Evolutionary conservation across 2,113 vertebrate species (phyloP).

Genomic region (Nothoprocta perdicaria): DNA sequence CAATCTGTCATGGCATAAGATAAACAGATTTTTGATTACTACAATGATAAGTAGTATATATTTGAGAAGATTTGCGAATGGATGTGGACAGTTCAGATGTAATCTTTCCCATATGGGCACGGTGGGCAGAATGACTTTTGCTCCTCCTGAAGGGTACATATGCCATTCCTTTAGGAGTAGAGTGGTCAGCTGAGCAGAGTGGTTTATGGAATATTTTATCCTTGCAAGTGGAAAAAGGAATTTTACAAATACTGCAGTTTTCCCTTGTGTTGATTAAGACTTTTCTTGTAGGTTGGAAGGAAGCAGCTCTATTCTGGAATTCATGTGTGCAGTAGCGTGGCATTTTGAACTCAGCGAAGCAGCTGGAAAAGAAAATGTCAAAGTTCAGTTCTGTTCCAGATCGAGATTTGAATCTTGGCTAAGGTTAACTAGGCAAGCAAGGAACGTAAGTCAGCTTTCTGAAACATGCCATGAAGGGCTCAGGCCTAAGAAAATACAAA

Average conservation of each 20-base stretch:
- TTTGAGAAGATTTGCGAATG: not conserved
- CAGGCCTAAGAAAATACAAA: not conserved
- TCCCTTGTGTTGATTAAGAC: not conserved
- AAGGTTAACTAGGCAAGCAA: not conserved
- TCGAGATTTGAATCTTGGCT: constrained; percentile 21
- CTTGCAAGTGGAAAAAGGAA: not conserved
- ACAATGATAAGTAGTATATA: not conserved
- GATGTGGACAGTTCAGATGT: not conserved
- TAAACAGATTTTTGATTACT: not conserved
- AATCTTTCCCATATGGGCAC: not conserved
- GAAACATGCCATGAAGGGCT: not conserved
- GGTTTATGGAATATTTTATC: not conserved
- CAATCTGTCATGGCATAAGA: not conserved
- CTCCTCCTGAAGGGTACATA: not conserved
- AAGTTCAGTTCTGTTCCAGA: constrained; percentile 10
- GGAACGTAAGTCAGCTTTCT: not conserved
- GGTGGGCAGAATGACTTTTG: not conserved
- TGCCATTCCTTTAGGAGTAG: fast-evolving
- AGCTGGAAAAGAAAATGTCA: constrained; percentile 38
- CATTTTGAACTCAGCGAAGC: constrained; percentile 25
- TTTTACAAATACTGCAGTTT: not conserved
- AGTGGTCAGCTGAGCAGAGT: not conserved
- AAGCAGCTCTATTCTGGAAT: not conserved
- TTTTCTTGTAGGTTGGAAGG: not conserved
- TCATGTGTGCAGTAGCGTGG: fast-evolving